Conservation (phyloP, 2,888 invertebrate genomes). For the Patella depressa region DNA sequence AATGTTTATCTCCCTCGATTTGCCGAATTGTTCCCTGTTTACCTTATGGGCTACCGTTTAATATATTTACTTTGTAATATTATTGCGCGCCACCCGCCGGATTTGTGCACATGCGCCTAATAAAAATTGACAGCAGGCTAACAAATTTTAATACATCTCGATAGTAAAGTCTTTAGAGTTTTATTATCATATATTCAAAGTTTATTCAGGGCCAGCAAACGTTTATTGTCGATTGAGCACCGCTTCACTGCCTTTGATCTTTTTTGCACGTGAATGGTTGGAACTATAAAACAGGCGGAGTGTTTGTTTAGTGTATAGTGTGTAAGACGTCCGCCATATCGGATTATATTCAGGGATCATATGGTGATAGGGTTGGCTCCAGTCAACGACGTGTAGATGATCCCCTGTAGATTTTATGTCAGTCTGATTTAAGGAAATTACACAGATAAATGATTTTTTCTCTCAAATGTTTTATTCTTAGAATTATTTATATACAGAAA, state of each 20-base stretch:
- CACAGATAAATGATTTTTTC: too few species aligned
- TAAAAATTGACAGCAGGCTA: conserved; percentile 8
- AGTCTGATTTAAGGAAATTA: too few species aligned
- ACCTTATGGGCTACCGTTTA: not conserved
- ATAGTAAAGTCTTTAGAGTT: conserved; percentile 7
- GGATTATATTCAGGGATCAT: too few species aligned
- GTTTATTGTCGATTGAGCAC: not conserved
- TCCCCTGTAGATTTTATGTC: too few species aligned
- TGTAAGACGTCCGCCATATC: too few species aligned
- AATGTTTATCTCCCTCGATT: not conserved
- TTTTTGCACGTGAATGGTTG: not conserved
- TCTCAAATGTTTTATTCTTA: too few species aligned
- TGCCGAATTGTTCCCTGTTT: not conserved
- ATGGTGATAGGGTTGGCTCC: too few species aligned
- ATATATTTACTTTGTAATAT: not conserved
- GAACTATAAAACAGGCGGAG: conserved; percentile 4
- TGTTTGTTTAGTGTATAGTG: not conserved
- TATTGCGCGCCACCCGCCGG: not conserved
- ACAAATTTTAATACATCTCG: not conserved
- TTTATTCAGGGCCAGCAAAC: not conserved
- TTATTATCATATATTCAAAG: conserved; percentile 7
- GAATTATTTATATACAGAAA: too few species aligned
- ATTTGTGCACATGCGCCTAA: conserved; percentile 2
- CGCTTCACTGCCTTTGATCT: not conserved
- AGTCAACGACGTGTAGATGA: too few species aligned